Evolutionary conservation across 1,140 invertebrate species (phyloP).

Genomic region (Eumaeus atala): DNA sequence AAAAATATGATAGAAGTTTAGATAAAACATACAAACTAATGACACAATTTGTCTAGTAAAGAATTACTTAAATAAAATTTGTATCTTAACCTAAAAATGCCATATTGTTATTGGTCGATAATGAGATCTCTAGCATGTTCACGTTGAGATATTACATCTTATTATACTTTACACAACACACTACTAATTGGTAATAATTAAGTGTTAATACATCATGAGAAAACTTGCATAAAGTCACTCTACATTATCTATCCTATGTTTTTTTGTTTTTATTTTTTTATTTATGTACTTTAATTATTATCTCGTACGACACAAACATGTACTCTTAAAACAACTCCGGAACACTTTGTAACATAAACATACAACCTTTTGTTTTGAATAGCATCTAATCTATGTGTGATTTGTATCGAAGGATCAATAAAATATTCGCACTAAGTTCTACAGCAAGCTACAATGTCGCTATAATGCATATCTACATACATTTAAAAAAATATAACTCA

Average conservation of each 20-base stretch:
- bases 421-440: constrained; percentile 40
- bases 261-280: constrained; percentile 46
- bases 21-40: constrained; percentile 39
- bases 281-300: constrained; percentile 17
- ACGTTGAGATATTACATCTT: constrained; percentile 55
- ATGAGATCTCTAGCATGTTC: constrained; percentile 68
- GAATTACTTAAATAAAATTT: constrained; percentile 54
- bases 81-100: constrained; percentile 71
- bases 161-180: constrained; percentile 52
- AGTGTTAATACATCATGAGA: constrained; percentile 55
- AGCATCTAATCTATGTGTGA: constrained; percentile 24
- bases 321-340: not conserved
- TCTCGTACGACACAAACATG: not conserved
- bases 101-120: constrained; percentile 72
- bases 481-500: constrained; percentile 69
- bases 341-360: constrained; percentile 14
- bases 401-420: constrained; percentile 47
- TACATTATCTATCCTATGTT: constrained; percentile 50
- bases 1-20: constrained; percentile 31
- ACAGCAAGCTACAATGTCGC: constrained; percentile 37
- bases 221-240: constrained; percentile 51
- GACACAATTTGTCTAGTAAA: constrained; percentile 43
- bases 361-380: constrained; percentile 31
- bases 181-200: constrained; percentile 57
- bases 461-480: constrained; percentile 43